Base-by-base conservation (phyloP, 37 sponge, comb jelly and placozoan genomes). In the Cliona cf. orientalis region DNA sequence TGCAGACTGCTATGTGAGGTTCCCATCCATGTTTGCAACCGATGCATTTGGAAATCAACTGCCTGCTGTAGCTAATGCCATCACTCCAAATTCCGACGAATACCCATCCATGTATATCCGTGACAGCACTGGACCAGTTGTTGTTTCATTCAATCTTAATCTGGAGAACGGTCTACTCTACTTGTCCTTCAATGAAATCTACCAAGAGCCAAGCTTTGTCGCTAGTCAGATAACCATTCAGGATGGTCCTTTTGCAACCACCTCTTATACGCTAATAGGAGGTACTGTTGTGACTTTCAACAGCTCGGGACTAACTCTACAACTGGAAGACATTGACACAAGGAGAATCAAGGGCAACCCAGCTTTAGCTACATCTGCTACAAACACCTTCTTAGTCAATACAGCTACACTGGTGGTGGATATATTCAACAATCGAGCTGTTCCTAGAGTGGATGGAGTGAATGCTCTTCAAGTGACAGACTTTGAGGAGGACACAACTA, bases 31-130 rank as follows among this genome's bases (percentile, higher is more conserved):
- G 26, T 90, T 96, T 80, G 80, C 79, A 5, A 73, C 67, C 0
- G 94, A 96, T 69, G 85, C 86, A 12, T 83, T 83, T 78, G 87
- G 91, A 11, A 96, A 93, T 71, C 64, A 65, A 12, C 67, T 93
- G 2, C 46, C 63, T 34, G 81, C 85, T 63, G 84, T 96, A 12
- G 80, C 49, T 5, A 86, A 90, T 40, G 75, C 91, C 29, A 43
- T 78, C 7, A 71, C 53, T 14, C 39, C 86, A 25, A 67, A 87
- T 33, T 71, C 77, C 23, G 49, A 26, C 17, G 84, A 93, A 62
- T 83, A 85, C 49, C 91, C 97, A 37, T 42, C 68, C 22, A 71
- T 58, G 53, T 83, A 82, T 44, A 55, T 87, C 5, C 28, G 29
- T 31, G 97, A 96, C 65, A 87, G 77, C 25, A 88, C 89, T 29